Base-by-base conservation (phyloP, 2,888 invertebrate genomes). In the Aleiodes testaceus region DNA sequence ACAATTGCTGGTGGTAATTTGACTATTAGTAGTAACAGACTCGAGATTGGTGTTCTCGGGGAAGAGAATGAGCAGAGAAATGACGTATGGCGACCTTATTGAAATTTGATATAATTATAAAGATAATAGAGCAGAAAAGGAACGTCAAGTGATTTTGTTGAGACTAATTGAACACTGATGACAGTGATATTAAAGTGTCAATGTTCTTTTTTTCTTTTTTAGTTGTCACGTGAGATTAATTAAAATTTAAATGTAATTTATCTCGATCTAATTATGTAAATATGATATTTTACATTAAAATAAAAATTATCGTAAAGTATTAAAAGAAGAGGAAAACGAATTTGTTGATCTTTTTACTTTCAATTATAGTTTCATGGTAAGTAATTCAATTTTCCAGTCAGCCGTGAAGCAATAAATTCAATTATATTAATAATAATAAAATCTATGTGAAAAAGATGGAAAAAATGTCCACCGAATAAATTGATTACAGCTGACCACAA, bases 41-140 rank as follows among this genome's bases (percentile, higher is more conserved):
- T 89, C 6, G 90, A 89, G 78, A 88, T 88, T 44, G 91, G 85
- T 3, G 85, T 90, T 71, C 90, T 90, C 72, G 88, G 88, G 0
- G 88, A 86, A 67, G 87, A 87, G 52, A 91, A 90, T 26, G 91
- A 91, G 75, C 90, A 88, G 20, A 90, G 91, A 79, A 85, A 86
- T 74, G 85, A 85, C 68, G 94, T 94, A n/a, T 94, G 94, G 94
- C 90, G 94, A 87, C 94, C 94, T 69, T 94, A 93, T 89, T 93
- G 91, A 92, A 70, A 12, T 11, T 5, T 14, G 45, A 67, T 9
- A 55, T n/a, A 26, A 2, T n/a, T n/a, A 36, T 18, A 26, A 49
- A 4, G n/a, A 49, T 9, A 5, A 64, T 49, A 64, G 20, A 22
- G 12, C 30, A 45, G 30, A 14, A 30, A 26, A 16, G 4, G 4